Evolutionary conservation across 2,888 invertebrate genomes (phyloP), one percentile per base, ranked within the genome.

Genomic region (Eurytoma adleriae): DNA sequence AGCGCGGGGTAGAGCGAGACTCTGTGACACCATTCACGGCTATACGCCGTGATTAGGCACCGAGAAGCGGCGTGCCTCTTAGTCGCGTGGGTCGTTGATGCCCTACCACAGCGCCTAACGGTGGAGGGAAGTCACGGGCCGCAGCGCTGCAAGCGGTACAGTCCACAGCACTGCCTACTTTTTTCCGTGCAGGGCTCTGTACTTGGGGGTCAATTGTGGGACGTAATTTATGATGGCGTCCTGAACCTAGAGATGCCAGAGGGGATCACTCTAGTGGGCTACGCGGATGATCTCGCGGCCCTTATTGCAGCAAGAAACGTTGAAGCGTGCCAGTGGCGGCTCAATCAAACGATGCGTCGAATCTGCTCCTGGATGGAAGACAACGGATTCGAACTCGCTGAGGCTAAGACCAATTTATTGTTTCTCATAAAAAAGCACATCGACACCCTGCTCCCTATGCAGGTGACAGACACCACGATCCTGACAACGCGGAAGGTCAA

Each of bases 251-350:
- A 12, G 1, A 2, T 72, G 12, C 82, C 76, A 7, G 7, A 4
- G 13, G 62, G n/a, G 0, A 67, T 52, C 0, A 48, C 57, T 18
- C 62, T 80, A 0, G 68, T 83, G 10, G 27, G 54, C 1, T 79
- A 67, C 48, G 79, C 82, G 2, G 78, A 83, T 24, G 82, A 82
- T 48, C 73, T 76, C 14, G 83, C 78, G 4, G 56, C 82, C 4
- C 61, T 81, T 2, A 75, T 83, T 0, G 70, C 62, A 7, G 80
- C 74, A 0, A 81, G 77, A 20, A 59, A 67, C 3, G 30, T 69
- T 0, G 80, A 79, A 16, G 67, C 5, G 2, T n/a, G 10, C 14
- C 54, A 68, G 30, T 3, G 18, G 5, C 5, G 7, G 18, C 20
- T 67, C 5, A 57, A 57, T 18, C 57, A 57, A n/a, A n/a, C 16